A percentile compares a stretch with the other conserved stretches of the same genome.
phyloP scores from a whole-genome alignment of 2,888 invertebrate species.

The Heliconius sara region DNA sequence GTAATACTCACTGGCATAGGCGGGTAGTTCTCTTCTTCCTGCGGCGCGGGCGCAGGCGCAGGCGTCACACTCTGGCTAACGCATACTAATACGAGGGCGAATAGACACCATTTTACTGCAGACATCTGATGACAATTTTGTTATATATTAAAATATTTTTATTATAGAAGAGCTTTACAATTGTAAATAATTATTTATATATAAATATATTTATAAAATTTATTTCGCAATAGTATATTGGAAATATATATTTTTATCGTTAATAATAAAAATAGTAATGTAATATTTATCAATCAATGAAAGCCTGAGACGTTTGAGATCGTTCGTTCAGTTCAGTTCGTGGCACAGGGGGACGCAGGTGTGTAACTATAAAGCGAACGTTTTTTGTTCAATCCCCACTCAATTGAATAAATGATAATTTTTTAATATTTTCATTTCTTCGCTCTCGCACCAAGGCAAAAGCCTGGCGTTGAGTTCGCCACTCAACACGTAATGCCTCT shows the following conservation, averaged over 20 bases:
- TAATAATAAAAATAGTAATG: too few species aligned
- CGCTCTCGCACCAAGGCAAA: too few species aligned
- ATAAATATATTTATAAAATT: neutral
- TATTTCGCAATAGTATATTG: neutral
- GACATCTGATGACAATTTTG: slow-evolving; percentile 59
- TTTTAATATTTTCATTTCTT: too few species aligned
- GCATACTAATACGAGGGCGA: slow-evolving; percentile 65
- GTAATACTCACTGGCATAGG: slow-evolving; percentile 77
- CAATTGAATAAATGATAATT: too few species aligned
- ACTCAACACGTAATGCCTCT: too few species aligned
- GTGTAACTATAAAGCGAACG: too few species aligned
- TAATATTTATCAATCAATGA: neutral
- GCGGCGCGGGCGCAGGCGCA: slow-evolving; percentile 68
- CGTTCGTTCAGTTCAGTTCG: too few species aligned
- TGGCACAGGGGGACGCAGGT: too few species aligned
- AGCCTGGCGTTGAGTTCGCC: too few species aligned
- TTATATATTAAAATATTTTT: neutral
- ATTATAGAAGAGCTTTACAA: too few species aligned
- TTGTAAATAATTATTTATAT: too few species aligned
- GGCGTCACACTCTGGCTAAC: slow-evolving; percentile 61
- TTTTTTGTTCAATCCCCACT: too few species aligned
- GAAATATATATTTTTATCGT: neutral
- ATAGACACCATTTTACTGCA: slow-evolving; percentile 67
- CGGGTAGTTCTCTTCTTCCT: slow-evolving; percentile 67
- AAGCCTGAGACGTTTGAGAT: neutral